Percentiles rank a stretch among this genome's conserved stretches.
phyloP scores from a whole-genome alignment of 2,797 vertebrate genomes.

The Aplochiton taeniatus region DNA sequence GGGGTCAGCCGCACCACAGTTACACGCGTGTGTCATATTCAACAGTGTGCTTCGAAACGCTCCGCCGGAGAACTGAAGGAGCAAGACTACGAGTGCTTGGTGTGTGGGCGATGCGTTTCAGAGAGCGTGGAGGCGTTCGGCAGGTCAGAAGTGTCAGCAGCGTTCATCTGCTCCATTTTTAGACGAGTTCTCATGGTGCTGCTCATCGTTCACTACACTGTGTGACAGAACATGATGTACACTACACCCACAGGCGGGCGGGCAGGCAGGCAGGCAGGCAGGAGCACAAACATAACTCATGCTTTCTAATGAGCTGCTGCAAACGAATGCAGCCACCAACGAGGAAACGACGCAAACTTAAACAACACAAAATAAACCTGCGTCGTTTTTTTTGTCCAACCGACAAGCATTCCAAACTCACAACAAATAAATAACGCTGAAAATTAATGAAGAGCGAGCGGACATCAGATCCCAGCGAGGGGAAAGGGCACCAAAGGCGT shows the following conservation, averaged over 20 bases:
- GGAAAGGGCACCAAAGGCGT: no score
- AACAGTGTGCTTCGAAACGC: conserved; percentile 35
- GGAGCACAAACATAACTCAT: not conserved
- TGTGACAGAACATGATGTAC: not conserved
- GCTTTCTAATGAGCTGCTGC: not conserved
- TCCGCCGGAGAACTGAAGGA: conserved; percentile 54
- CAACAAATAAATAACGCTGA: no score
- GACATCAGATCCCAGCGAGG: no score
- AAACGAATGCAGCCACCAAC: no score
- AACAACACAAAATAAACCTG: no score
- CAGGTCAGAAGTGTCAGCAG: conserved; percentile 67
- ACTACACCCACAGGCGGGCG: not conserved
- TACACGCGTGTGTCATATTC: conserved; percentile 45
- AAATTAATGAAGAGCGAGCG: no score
- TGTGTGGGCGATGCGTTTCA: conserved; percentile 66
- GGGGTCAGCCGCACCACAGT: conserved; percentile 20
- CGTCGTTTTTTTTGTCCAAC: no score
- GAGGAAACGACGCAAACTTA: no score
- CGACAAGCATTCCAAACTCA: no score
- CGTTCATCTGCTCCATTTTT: conserved; percentile 67
- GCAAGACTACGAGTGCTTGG: conserved; percentile 27
- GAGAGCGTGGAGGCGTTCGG: conserved; percentile 68
- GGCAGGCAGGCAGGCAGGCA: not conserved
- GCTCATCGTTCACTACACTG: conserved; percentile 6
- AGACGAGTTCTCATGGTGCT: conserved; percentile 47